A percentile compares a stretch with the other conserved stretches of the same genome.
Conservation (phyloP, 2,797 vertebrate species). For the Phylloscopus collybita region DNA sequence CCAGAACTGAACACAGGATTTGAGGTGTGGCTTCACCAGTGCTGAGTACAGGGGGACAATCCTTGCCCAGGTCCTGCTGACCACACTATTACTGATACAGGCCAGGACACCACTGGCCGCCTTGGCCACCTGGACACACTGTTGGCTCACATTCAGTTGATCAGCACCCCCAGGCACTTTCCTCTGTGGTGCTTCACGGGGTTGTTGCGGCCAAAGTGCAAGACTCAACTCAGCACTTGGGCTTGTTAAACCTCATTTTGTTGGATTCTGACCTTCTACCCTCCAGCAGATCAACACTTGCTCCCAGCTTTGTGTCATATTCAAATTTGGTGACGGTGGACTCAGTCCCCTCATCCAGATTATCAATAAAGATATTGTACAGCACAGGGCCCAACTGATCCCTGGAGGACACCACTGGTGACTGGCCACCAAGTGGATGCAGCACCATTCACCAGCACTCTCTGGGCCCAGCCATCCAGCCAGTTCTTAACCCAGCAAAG, state of each 20-base stretch:
- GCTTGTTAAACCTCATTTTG: neutral
- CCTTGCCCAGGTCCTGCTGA: neutral
- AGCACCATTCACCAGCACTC: neutral
- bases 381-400: neutral
- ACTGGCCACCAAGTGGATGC: neutral
- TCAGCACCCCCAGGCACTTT: neutral
- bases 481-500: neutral
- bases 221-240: rapidly evolving
- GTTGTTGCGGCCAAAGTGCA: neutral
- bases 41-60: too few species aligned
- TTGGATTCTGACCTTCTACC: neutral
- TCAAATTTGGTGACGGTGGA: too few species aligned
- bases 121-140: neutral
- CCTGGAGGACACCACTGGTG: neutral
- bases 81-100: neutral
- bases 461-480: rapidly evolving
- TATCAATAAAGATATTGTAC: neutral
- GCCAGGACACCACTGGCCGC: neutral
- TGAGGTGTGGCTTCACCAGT: neutral
- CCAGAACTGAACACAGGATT: neutral
- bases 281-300: neutral
- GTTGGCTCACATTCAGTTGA: rapidly evolving
- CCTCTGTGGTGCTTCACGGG: neutral
- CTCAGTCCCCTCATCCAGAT: neutral
- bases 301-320: neutral